These are phyloP conservation scores for Microctenopoma lineatum DNA, from an alignment of 2,797 vertebrate genomes.

Conservation along the genomic window DNA sequence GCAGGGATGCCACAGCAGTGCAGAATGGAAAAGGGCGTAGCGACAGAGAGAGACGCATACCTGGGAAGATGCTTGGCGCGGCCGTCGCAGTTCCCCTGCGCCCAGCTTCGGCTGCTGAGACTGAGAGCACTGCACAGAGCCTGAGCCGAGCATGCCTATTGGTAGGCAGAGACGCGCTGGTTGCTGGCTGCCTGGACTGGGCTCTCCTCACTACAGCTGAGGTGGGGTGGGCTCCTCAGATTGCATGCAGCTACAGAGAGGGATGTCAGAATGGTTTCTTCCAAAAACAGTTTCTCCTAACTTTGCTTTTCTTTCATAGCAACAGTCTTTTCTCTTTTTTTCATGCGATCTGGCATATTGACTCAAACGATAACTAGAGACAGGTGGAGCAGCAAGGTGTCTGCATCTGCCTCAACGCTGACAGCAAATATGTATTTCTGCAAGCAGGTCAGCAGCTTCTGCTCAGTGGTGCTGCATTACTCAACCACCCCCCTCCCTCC, in stretches of 20 bases:
- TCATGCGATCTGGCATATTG: conserved; percentile 34
- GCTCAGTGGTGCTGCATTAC: conserved; percentile 34
- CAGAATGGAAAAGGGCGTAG: conserved; percentile 58
- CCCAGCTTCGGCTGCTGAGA: conserved; percentile 80
- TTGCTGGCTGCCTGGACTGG: conserved; percentile 82
- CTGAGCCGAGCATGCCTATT: conserved; percentile 83
- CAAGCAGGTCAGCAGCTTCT: conserved; percentile 16
- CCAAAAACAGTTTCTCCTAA: conserved; percentile 76
- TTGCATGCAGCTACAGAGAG: conserved; percentile 58
- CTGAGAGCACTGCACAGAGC: conserved; percentile 77
- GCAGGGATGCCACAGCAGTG: conserved; percentile 38
- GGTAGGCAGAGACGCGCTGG: conserved; percentile 81
- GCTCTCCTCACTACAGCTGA: conserved; percentile 80
- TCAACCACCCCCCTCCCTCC: not conserved
- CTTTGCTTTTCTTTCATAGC: conserved; percentile 77
- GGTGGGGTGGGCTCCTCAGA: conserved; percentile 75
- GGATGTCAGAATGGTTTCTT: conserved; percentile 83
- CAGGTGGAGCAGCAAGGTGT: conserved; percentile 19
- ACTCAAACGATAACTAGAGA: conserved; percentile 48
- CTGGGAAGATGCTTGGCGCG: conserved; percentile 83
- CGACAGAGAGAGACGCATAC: conserved; percentile 72
- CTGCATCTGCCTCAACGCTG: not conserved
- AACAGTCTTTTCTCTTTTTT: conserved; percentile 54
- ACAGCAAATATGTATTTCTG: conserved; percentile 1
- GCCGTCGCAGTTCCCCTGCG: conserved; percentile 83